These are phyloP conservation scores for Squalus acanthias DNA, from an alignment of 2,797 vertebrate genomes.

Conservation along the genomic window DNA sequence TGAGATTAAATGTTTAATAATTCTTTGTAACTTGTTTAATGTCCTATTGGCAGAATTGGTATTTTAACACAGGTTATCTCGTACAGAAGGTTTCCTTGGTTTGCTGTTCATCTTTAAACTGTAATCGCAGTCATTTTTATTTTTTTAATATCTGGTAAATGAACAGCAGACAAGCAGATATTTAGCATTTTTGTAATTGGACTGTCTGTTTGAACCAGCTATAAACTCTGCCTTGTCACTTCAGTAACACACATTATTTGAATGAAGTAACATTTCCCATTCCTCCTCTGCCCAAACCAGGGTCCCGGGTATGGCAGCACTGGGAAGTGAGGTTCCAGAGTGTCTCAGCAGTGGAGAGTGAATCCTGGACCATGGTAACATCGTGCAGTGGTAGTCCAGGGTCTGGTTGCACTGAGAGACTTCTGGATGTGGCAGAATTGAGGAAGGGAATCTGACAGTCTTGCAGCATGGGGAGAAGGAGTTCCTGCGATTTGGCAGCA, in stretches of 20 bases:
- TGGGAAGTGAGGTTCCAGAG: background rate
- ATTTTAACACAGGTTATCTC: background rate
- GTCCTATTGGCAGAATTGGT: background rate
- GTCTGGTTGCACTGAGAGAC: background rate
- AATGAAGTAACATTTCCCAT: background rate
- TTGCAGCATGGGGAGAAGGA: background rate
- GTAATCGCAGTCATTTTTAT: background rate
- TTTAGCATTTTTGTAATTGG: background rate
- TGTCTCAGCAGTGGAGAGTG: background rate
- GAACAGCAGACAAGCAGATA: background rate
- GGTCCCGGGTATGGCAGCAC: background rate
- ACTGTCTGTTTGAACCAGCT: background rate
- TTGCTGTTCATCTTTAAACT: background rate
- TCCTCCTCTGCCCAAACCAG: background rate
- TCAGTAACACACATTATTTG: background rate
- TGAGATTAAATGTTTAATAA: background rate
- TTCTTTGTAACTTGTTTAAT: background rate
- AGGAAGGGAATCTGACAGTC: background rate
- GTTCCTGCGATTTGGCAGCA: background rate
- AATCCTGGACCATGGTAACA: background rate
- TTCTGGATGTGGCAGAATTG: background rate
- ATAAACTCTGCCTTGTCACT: background rate
- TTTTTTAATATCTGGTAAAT: background rate
- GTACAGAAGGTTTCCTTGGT: background rate
- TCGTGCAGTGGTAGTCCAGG: background rate